Percentiles rank a stretch among this genome's conserved stretches.
Conservation (phyloP, 2,888 invertebrate genomes). For the Chalcosyrphus nemorum region DNA sequence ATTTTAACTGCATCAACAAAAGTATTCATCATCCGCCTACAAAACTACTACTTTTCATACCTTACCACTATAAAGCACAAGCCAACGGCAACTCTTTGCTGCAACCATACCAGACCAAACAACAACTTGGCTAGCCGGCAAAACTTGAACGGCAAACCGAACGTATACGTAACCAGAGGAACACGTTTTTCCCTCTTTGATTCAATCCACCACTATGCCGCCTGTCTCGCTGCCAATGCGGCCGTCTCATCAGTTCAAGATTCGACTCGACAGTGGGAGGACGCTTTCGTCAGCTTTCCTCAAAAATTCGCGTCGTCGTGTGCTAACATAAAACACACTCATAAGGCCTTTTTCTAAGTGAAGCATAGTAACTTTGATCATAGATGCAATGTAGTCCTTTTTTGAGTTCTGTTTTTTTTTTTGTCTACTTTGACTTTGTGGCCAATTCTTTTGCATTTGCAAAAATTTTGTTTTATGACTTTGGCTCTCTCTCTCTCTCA, state of each 20-base stretch:
- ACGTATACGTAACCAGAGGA: conserved; percentile 71
- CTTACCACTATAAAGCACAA: background rate
- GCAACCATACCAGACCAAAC: conserved; percentile 69
- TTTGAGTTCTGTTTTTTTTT: background rate
- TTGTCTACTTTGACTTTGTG: conserved; percentile 1
- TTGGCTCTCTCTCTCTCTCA: too few relatives aligned
- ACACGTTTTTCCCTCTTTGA: conserved; percentile 68
- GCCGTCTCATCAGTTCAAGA: conserved; percentile 65
- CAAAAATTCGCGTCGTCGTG: conserved; percentile 58
- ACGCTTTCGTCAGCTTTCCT: conserved; percentile 58
- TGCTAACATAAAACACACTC: conserved; percentile 21
- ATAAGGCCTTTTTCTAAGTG: conserved; percentile 8
- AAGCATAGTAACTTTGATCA: background rate
- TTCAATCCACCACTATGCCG: conserved; percentile 35
- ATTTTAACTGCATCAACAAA: too few relatives aligned
- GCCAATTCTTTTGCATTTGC: conserved; percentile 3
- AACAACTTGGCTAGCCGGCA: conserved; percentile 71
- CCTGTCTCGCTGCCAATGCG: conserved; percentile 53
- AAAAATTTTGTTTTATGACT: background rate
- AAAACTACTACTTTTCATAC: background rate
- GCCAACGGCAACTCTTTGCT: conserved; percentile 48
- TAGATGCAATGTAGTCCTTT: background rate
- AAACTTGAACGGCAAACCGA: conserved; percentile 69
- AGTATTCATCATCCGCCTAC: too few relatives aligned
- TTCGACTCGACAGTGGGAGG: conserved; percentile 67